These are phyloP conservation scores for Aurelia sp. DNA, from an alignment of 30 jellyfish, hydroid and myxozoan species.

Conservation along the genomic window DNA sequence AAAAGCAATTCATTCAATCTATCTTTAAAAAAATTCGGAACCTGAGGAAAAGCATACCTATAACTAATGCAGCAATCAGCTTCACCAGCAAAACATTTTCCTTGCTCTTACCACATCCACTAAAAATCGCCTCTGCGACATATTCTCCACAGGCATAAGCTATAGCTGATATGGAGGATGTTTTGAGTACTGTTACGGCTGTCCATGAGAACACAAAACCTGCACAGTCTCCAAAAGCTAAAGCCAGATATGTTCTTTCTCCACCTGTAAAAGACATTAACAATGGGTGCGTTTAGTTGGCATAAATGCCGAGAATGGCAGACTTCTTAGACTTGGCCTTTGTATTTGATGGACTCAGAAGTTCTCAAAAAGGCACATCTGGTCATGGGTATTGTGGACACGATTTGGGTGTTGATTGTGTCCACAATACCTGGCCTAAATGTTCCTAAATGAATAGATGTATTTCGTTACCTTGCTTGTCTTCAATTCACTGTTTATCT, in stretches of 20 bases:
- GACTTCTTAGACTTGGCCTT: no score
- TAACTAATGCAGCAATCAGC: conserved; percentile 67
- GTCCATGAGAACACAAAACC: conserved; percentile 78
- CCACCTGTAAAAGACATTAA: conserved; percentile 62
- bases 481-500: no score
- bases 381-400: no score
- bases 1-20: no score
- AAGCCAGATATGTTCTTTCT: conserved; percentile 66
- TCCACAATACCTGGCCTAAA: no score
- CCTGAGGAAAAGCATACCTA: conserved; percentile 57
- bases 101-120: conserved; percentile 59
- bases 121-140: conserved; percentile 56
- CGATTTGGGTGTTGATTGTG: no score
- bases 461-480: no score
- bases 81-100: conserved; percentile 40
- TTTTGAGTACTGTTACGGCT: conserved; percentile 49
- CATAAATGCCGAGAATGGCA: no score
- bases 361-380: no score
- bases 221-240: conserved; percentile 79
- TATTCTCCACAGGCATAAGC: conserved; percentile 88
- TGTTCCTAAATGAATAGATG: no score
- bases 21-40: not conserved
- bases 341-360: no score
- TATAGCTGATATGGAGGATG: conserved; percentile 80
- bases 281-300: not conserved